These are phyloP conservation scores for Irena cyanogastra DNA, from an alignment of 2,113 vertebrate species.

Conservation along the genomic window DNA sequence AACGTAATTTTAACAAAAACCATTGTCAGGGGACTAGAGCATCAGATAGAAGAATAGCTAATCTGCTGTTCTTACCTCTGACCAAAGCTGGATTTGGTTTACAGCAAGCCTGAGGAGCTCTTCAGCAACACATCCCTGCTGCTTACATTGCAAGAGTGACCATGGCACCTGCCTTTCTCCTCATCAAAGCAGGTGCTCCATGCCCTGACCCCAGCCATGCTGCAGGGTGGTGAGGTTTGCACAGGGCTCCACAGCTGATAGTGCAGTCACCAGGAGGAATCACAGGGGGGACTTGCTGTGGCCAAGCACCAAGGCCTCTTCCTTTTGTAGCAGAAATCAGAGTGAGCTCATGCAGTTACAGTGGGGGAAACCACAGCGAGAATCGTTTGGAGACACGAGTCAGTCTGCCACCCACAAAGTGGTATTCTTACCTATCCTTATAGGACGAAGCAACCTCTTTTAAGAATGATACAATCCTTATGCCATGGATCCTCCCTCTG, in stretches of 20 bases:
- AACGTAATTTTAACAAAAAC: background rate
- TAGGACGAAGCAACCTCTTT: background rate
- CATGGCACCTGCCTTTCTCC: background rate
- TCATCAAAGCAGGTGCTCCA: rapidly evolving
- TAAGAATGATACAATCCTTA: background rate
- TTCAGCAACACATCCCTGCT: background rate
- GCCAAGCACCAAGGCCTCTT: background rate
- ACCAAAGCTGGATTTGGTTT: background rate
- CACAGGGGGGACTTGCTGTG: background rate
- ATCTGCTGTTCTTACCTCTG: background rate
- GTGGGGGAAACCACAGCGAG: background rate
- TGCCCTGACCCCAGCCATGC: rapidly evolving
- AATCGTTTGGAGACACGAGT: rapidly evolving
- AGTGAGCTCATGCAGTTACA: background rate
- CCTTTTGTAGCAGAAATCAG: background rate
- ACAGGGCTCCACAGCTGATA: background rate
- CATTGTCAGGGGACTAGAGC: background rate
- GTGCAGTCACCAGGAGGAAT: rapidly evolving
- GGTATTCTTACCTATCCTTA: background rate
- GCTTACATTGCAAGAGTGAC: background rate
- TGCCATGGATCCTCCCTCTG: background rate
- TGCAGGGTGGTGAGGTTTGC: background rate
- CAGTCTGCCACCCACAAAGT: background rate
- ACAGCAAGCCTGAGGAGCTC: background rate
- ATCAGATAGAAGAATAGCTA: background rate